phyloP scores from a whole-genome alignment of 2,888 invertebrate species.

The Blastobasis adustella region DNA sequence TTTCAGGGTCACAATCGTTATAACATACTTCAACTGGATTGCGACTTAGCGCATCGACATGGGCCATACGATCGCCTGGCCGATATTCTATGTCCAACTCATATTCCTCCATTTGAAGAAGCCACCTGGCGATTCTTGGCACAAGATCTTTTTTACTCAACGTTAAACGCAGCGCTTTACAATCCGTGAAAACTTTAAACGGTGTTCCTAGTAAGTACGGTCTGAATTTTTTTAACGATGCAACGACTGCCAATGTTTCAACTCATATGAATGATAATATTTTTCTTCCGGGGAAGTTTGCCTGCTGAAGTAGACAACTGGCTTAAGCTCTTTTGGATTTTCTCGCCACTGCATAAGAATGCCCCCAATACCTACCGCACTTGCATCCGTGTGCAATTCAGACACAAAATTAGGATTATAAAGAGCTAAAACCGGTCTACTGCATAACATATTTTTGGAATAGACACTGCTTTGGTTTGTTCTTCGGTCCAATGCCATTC shows the following conservation, averaged over 20 bases:
- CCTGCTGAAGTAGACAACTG: slow-evolving; percentile 19
- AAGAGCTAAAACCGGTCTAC: slow-evolving; percentile 21
- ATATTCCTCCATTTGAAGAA: slow-evolving; percentile 25
- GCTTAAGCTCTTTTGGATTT: slow-evolving; percentile 9
- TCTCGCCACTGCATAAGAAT: slow-evolving; percentile 23
- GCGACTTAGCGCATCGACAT: slow-evolving; percentile 25
- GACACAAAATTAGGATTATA: slow-evolving; percentile 23
- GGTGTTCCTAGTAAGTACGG: slow-evolving; percentile 22
- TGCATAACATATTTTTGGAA: slow-evolving; percentile 3
- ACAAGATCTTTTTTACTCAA: slow-evolving; percentile 23
- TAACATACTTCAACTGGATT: slow-evolving; percentile 1
- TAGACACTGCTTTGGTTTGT: slow-evolving; percentile 3
- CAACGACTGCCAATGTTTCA: slow-evolving; percentile 21
- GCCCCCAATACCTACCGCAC: slow-evolving; percentile 23
- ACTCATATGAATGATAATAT: slow-evolving; percentile 17
- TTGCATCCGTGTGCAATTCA: slow-evolving; percentile 30
- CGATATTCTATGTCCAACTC: slow-evolving; percentile 28
- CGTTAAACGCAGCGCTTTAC: slow-evolving; percentile 23
- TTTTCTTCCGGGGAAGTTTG: slow-evolving; percentile 17
- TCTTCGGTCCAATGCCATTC: slow-evolving; percentile 9
- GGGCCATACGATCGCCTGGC: slow-evolving; percentile 21
- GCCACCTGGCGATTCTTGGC: slow-evolving; percentile 30
- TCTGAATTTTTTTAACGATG: slow-evolving; percentile 21
- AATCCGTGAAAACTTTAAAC: slow-evolving; percentile 22
- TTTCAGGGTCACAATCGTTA: not conserved